A percentile compares a stretch with the other conserved stretches of the same genome.
Conservation (phyloP, 2,888 invertebrate genomes). For the Pristionchus maxplancki region DNA sequence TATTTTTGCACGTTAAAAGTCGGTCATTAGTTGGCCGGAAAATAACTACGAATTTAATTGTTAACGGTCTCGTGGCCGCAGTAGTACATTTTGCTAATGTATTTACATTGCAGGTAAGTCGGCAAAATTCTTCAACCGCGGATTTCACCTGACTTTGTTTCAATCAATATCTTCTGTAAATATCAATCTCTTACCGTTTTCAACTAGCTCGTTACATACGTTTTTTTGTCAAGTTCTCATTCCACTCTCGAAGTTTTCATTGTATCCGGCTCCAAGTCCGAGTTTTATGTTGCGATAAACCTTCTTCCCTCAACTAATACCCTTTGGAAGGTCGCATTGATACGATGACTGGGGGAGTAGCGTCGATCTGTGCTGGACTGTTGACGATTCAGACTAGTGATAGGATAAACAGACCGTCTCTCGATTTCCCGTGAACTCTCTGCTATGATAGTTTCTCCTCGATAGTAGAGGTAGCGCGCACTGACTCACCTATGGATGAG, state of each 20-base stretch:
- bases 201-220: background rate
- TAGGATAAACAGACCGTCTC: conserved; percentile 48
- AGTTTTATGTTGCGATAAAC: background rate
- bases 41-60: too few species aligned
- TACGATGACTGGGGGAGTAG: background rate
- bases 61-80: too few species aligned
- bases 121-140: background rate
- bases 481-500: background rate
- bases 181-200: background rate
- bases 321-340: background rate
- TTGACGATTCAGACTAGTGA: conserved; percentile 43
- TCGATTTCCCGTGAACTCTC: conserved; percentile 43
- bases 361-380: background rate
- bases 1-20: too few species aligned
- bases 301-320: background rate
- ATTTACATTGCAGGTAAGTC: background rate
- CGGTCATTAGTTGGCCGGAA: too few species aligned
- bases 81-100: background rate
- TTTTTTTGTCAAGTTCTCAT: background rate
- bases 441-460: background rate
- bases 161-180: background rate
- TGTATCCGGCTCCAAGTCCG: background rate
- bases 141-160: background rate
- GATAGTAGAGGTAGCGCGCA: conserved; percentile 1
- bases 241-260: background rate